A percentile compares a stretch with the other conserved stretches of the same genome.
These are phyloP conservation scores for Oriolus oriolus DNA, from an alignment of 2,113 vertebrate genomes.

Conservation along the genomic window DNA sequence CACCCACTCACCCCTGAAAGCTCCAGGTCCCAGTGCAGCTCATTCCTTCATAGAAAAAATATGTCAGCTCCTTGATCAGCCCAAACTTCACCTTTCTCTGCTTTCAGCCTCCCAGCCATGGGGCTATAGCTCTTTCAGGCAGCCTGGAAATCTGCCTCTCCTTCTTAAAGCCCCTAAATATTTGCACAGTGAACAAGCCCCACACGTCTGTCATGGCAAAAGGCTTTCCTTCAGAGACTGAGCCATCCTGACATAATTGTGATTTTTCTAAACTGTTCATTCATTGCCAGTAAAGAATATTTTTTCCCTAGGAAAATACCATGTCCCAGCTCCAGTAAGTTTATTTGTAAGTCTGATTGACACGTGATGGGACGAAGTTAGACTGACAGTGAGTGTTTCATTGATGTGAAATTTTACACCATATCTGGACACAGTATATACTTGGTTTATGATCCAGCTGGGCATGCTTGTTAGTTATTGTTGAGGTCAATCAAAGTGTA, in stretches of 20 bases:
- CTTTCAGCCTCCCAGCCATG: background rate
- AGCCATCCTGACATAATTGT: background rate
- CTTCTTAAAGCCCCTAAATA: background rate
- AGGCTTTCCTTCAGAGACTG: background rate
- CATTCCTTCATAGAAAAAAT: background rate
- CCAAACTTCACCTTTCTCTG: background rate
- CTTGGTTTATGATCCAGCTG: slow-evolving; percentile 58
- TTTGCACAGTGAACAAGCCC: background rate
- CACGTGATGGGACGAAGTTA: background rate
- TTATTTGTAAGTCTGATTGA: slow-evolving; percentile 39
- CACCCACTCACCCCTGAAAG: background rate
- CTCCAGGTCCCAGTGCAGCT: background rate
- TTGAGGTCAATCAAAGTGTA: slow-evolving; percentile 71
- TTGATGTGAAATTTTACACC: slow-evolving; percentile 67
- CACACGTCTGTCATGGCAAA: background rate
- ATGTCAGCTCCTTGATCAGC: background rate
- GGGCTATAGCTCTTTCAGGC: background rate
- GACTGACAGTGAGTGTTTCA: slow-evolving; percentile 34
- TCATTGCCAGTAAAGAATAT: background rate
- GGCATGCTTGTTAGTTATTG: slow-evolving; percentile 62
- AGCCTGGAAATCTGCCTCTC: background rate
- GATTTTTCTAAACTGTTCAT: background rate
- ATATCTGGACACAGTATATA: slow-evolving; percentile 43
- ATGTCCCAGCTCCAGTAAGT: background rate
- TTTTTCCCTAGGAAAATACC: background rate